Evolutionary conservation across 2,113 vertebrate genomes (phyloP).

Genomic region (Alligator mississippiensis): DNA sequence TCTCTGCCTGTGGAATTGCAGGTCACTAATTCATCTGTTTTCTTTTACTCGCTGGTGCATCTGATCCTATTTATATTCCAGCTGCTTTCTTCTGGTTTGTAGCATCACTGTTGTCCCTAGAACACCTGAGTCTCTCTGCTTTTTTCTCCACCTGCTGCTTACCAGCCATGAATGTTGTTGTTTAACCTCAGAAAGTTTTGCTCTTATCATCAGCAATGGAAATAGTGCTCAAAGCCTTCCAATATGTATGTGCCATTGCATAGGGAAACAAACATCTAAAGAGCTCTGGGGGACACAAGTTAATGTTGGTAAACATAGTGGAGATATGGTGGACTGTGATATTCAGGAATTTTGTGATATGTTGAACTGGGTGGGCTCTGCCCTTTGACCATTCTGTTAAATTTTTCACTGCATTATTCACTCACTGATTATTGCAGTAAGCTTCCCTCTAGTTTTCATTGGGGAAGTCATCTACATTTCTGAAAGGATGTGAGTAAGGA

Average conservation of each 20-base stretch:
- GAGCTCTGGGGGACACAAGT: not conserved
- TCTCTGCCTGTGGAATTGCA: not conserved
- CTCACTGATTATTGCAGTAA: fast-evolving
- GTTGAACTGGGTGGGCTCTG: not conserved
- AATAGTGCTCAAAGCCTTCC: not conserved
- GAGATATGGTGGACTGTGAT: not conserved
- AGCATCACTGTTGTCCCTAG: not conserved
- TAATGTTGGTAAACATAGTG: not conserved
- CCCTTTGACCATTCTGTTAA: not conserved
- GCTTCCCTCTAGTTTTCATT: not conserved
- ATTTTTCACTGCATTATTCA: not conserved
- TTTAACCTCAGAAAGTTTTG: not conserved
- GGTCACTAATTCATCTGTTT: not conserved
- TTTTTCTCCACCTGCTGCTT: not conserved
- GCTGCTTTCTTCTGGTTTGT: not conserved
- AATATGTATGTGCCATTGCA: not conserved
- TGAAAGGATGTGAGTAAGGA: too few relatives aligned
- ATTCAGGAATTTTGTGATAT: not conserved
- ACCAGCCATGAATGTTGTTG: not conserved
- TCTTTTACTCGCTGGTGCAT: not conserved
- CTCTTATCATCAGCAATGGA: not conserved
- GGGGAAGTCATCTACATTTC: not conserved
- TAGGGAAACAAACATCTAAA: not conserved
- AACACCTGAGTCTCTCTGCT: not conserved
- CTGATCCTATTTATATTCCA: not conserved